Conservation (phyloP, 2,888 invertebrate species). For the Thymelicus sylvestris region DNA sequence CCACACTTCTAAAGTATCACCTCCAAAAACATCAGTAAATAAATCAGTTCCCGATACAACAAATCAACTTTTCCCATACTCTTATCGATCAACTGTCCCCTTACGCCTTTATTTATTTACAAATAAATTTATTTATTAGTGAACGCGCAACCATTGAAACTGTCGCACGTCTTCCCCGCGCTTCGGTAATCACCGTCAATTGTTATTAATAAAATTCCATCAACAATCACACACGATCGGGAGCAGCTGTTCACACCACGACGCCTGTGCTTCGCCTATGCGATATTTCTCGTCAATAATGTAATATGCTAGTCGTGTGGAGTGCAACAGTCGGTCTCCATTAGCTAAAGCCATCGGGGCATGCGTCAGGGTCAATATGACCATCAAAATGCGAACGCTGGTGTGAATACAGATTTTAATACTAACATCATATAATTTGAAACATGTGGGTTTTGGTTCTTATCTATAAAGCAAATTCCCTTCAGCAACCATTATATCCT, state of each 20-base stretch:
- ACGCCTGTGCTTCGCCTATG: slow-evolving; percentile 16
- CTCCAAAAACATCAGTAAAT: no score
- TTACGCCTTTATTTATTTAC: neutral
- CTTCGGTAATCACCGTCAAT: slow-evolving; percentile 67
- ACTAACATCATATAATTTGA: neutral
- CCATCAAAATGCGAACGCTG: neutral
- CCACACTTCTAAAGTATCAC: no score
- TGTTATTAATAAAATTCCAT: slow-evolving; percentile 69
- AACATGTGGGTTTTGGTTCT: no score
- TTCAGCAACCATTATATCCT: no score
- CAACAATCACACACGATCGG: slow-evolving; percentile 63
- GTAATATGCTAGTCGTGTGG: slow-evolving; percentile 13
- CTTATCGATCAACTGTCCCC: neutral
- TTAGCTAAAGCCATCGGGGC: slow-evolving; percentile 6
- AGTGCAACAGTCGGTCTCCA: slow-evolving; percentile 25
- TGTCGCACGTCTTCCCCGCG: slow-evolving; percentile 49
- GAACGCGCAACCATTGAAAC: slow-evolving; percentile 34
- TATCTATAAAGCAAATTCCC: no score
- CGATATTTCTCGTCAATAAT: slow-evolving; percentile 26
- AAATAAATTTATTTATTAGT: slow-evolving; percentile 27
- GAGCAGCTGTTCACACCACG: slow-evolving; percentile 48
- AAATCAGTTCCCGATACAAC: no score
- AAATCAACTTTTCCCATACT: no score
- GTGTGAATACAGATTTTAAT: neutral
- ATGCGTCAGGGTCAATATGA: slow-evolving; percentile 4